These are phyloP conservation scores for Magallana nippona DNA, from an alignment of 2,888 invertebrate genomes.

Conservation along the genomic window DNA sequence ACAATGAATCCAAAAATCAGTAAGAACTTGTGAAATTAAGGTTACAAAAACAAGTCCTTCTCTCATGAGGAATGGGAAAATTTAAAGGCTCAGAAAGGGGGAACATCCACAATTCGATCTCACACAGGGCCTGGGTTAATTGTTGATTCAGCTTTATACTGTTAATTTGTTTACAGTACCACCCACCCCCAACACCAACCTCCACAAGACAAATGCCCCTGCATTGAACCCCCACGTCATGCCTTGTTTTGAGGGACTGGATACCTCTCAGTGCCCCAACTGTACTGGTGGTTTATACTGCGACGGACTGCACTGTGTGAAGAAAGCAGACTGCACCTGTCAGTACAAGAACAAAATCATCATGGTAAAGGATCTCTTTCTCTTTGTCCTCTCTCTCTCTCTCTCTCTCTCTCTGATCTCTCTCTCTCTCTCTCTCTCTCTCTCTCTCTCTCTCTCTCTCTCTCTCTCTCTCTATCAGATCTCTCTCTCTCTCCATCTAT, in stretches of 20 bases:
- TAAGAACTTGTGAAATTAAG: too few species aligned
- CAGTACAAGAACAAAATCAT: slow-evolving; percentile 73
- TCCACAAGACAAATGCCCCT: slow-evolving; percentile 6
- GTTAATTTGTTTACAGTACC: slow-evolving; percentile 40
- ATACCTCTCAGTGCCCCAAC: slow-evolving; percentile 74
- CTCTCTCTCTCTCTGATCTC: too few species aligned
- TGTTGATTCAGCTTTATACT: too few species aligned
- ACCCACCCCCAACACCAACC: slow-evolving; percentile 37
- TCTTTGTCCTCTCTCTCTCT: too few species aligned
- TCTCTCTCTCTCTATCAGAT: too few species aligned
- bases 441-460: neutral
- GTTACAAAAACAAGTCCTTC: too few species aligned
- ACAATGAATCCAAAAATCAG: too few species aligned
- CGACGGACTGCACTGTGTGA: slow-evolving; percentile 88
- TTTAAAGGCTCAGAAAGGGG: too few species aligned
- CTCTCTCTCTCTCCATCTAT: too few species aligned
- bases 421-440: neutral
- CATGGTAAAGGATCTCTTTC: slow-evolving; percentile 56
- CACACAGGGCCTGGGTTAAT: too few species aligned
- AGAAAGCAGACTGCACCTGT: slow-evolving; percentile 89
- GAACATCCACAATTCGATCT: too few species aligned
- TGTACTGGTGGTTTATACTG: slow-evolving; percentile 84
- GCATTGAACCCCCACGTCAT: slow-evolving; percentile 34
- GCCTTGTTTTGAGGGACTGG: slow-evolving; percentile 67
- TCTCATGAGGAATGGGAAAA: too few species aligned